A percentile compares a stretch with the other conserved stretches of the same genome.
These are phyloP conservation scores for Aromia moschata DNA, from an alignment of 2,888 invertebrate genomes.

Conservation along the genomic window DNA sequence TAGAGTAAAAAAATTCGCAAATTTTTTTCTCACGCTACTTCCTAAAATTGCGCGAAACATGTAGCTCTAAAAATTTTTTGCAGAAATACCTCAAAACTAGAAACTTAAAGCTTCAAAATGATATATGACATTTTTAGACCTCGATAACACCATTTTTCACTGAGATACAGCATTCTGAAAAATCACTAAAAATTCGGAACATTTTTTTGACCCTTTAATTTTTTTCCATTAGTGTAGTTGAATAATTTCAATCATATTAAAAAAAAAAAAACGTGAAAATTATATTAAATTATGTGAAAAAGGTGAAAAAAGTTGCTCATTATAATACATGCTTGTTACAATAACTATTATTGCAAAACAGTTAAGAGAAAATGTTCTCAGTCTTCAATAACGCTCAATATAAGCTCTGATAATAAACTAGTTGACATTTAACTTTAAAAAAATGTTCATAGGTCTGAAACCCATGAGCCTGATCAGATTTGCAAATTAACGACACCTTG, in stretches of 20 bases:
- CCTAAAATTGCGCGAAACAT: too few relatives aligned
- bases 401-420: neutral
- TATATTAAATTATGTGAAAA: neutral
- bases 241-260: neutral
- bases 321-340: neutral
- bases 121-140: too few relatives aligned
- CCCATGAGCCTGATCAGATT: neutral
- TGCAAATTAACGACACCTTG: neutral
- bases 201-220: neutral
- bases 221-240: neutral
- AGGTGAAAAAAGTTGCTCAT: neutral
- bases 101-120: too few relatives aligned
- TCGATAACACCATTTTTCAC: too few relatives aligned
- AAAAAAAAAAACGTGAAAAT: neutral
- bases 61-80: too few relatives aligned
- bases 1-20: too few relatives aligned
- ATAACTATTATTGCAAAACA: neutral
- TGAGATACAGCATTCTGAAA: too few relatives aligned
- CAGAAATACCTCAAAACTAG: too few relatives aligned
- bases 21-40: too few relatives aligned
- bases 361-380: neutral
- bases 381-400: conserved; percentile 6
- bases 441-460: neutral
- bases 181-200: neutral
- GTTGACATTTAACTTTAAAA: conserved; percentile 2